Evolutionary conservation across 2,797 vertebrate genomes (phyloP), one percentile per base, ranked within the genome.

Genomic region (Cynopterus sphinx): DNA sequence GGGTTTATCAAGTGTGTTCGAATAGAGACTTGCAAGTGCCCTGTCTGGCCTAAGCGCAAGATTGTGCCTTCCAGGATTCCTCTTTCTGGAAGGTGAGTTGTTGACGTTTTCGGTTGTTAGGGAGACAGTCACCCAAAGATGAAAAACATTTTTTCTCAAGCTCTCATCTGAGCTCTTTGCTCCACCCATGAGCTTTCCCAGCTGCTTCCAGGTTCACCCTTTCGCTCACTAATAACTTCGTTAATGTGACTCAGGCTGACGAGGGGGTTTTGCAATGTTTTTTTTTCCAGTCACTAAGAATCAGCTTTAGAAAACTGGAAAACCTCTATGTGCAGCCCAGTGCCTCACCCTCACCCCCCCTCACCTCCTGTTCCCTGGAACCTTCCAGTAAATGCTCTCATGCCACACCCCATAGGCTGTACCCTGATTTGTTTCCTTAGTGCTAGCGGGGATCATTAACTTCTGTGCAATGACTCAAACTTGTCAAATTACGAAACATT

Each of bases 221-320:
- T 59, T 41, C 15, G 21, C 6, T 85, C 43, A 11, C 49, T 51
- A 51, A n/a, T 21, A 39, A 21, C 67, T 16, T 55, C 53, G 5
- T 59, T 12, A 31, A 2, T 0, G 8, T 31, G 0, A 6, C 33
- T n/a, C 43, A 17, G 31, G 43, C 79, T 55, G 16, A 6, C 1
- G 0, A 10, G 15, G 55, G 3, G 43, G 1, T 41, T 24, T 78
- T 26, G 46, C 6, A 75, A 3, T 1, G 2, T n/a, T 82, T 84
- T 71, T 57, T 2, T 59, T 63, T n/a, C 41, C 12, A 46, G 49
- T 63, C 41, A 39, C 31, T 39, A 33, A 43, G 63, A 83, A 78
- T 46, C 39, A 65, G 41, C 43, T n/a, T 78, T 16, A 61, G 55
- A 43, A 57, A 85, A 49, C 10, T 15, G 79, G 57, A 63, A 91